Evolutionary conservation across 2,888 invertebrate species (phyloP).

Genomic region (Nephrotoma appendiculata): DNA sequence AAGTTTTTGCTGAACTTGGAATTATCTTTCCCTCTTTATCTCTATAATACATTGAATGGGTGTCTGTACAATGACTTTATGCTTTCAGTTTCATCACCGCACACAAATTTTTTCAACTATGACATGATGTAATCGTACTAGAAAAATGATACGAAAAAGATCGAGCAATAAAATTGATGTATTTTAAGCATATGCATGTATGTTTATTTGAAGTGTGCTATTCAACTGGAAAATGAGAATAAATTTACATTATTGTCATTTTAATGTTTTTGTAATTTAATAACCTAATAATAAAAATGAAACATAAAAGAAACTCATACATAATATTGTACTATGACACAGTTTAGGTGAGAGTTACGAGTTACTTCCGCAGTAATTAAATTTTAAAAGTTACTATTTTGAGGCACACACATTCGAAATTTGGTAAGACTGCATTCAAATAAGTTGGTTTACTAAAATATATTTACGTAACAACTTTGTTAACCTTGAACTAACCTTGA

Average conservation of each 20-base stretch:
- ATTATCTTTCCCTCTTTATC: background rate
- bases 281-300: background rate
- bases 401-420: no score
- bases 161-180: background rate
- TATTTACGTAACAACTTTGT: no score
- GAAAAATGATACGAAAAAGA: background rate
- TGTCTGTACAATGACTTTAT: background rate
- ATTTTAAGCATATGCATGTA: background rate
- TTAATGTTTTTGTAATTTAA: background rate
- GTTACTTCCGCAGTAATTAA: no score
- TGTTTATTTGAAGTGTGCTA: background rate
- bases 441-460: no score
- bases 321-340: background rate
- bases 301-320: background rate
- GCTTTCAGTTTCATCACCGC: background rate
- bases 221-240: background rate
- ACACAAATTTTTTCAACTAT: background rate
- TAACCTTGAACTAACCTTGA: no score
- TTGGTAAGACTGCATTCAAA: no score
- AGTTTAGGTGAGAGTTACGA: no score
- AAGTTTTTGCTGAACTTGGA: background rate
- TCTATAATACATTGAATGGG: background rate
- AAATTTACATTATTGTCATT: background rate
- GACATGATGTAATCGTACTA: background rate
- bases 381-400: no score